Conservation (phyloP, 1,140 invertebrate genomes). For the Bombus polaris region DNA sequence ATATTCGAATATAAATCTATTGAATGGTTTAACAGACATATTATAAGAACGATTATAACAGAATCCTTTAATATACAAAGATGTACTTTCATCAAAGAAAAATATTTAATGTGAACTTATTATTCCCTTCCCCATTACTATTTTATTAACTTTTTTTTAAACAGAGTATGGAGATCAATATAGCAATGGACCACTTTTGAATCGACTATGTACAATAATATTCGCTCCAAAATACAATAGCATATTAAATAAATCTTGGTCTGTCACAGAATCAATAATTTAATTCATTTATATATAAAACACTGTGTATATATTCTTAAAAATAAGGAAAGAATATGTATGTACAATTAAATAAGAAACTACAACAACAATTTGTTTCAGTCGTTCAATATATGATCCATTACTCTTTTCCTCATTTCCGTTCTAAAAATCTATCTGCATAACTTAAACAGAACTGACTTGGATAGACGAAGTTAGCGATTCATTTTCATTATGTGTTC, state of each 20-base stretch:
- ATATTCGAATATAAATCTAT: slow-evolving; percentile 1
- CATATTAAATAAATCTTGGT: neutral
- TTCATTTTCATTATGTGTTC: slow-evolving; percentile 74
- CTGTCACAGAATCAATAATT: neutral
- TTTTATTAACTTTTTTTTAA: slow-evolving; percentile 16
- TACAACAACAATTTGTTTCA: slow-evolving; percentile 29
- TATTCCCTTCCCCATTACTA: slow-evolving; percentile 62
- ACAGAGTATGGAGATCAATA: slow-evolving; percentile 53
- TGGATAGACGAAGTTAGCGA: slow-evolving; percentile 75
- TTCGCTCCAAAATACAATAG: slow-evolving; percentile 24
- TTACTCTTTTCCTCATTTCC: slow-evolving; percentile 44
- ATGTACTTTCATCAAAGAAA: slow-evolving; percentile 10
- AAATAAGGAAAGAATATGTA: slow-evolving; percentile 45
- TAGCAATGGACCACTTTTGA: slow-evolving; percentile 55
- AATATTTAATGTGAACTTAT: slow-evolving; percentile 53
- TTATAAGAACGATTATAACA: slow-evolving; percentile 8
- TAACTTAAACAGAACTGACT: slow-evolving; percentile 78
- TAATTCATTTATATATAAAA: slow-evolving; percentile 31
- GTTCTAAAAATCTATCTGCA: slow-evolving; percentile 21
- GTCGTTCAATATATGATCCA: slow-evolving; percentile 36
- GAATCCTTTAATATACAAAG: slow-evolving; percentile 1
- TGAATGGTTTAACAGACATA: neutral
- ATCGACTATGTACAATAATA: slow-evolving; percentile 31
- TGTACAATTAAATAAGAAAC: slow-evolving; percentile 21
- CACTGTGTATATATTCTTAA: slow-evolving; percentile 37